Base-by-base conservation (phyloP, 2,888 invertebrate genomes). In the Dolomedes plantarius region DNA sequence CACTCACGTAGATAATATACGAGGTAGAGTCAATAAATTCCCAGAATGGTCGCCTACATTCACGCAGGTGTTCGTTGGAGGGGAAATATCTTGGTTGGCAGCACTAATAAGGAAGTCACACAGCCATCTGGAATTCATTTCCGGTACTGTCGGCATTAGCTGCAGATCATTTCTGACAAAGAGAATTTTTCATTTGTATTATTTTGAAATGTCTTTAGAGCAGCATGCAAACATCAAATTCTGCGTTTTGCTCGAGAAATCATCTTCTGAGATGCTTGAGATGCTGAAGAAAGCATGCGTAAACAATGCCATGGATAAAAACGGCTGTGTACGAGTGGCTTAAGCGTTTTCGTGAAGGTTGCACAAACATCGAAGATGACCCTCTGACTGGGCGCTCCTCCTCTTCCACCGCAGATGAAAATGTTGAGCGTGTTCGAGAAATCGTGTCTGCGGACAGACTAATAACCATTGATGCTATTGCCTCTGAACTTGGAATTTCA, bases 171-270 rank as follows among this genome's bases (percentile, higher is more conserved):
- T 71, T 71, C 46, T 71, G 28, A 71, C 46, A 28, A 6, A 68
- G 41, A 19, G 28, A 71, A 71, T 46, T 46, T 71, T 41, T 27
- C 28, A 71, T 71, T 71, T 29, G 28, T 46, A 16, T 0, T 29
- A 71, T 46, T 71, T 71, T 29, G 29, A 71, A 71, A 71, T 71
- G 71, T 29, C 46, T 74, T 62, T 62, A 74, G 39, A 68, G 36
- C 68, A 78, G 74, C 36, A 32, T 36, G 41, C 29, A 72, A 65
- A 32, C 67, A 64, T 71, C 23, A 85, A 72, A 78, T 71, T 78
- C 29, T 78, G 78, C 31, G 27, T 85, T 46, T 69, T 32, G n/a
- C 64, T 64, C 56, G 50, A 64, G 23, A 77, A 78, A 72, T 72
- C 32, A 9, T 23, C 77, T 78, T 69, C 32, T 46, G 9, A 82